Percentiles rank a stretch among this genome's conserved stretches.
These are phyloP conservation scores for Oscheius myriophilus DNA, from an alignment of 2,888 invertebrate genomes.

Conservation along the genomic window DNA sequence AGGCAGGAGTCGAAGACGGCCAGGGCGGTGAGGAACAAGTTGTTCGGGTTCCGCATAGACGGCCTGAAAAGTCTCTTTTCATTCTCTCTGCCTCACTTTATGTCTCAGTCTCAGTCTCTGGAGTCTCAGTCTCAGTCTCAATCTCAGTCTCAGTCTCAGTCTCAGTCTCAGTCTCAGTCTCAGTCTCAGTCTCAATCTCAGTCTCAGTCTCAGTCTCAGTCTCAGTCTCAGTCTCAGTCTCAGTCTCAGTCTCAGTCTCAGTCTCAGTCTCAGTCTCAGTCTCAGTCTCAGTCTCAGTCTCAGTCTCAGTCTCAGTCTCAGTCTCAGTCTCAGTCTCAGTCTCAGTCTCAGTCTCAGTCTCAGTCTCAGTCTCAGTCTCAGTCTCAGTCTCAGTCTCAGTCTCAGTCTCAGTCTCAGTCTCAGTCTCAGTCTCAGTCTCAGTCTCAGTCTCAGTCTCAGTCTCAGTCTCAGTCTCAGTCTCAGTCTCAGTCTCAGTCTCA, in stretches of 20 bases:
- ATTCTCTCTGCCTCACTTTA: too few species aligned
- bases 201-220: constrained; percentile 57
- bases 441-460: constrained; percentile 72
- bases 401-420: too few species aligned
- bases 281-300: constrained; percentile 58
- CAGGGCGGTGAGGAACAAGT: constrained; percentile 89
- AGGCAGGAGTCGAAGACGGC: constrained; percentile 92
- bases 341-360: constrained; percentile 50
- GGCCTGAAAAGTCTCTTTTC: constrained; percentile 76
- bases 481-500: constrained; percentile 48
- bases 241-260: constrained; percentile 34
- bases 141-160: constrained; percentile 55
- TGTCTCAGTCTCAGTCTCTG: too few species aligned
- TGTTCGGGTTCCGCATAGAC: constrained; percentile 94
- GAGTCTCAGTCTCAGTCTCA: constrained; percentile 49
- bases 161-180: constrained; percentile 71
- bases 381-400: constrained; percentile 71
- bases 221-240: constrained; percentile 71
- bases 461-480: too few species aligned
- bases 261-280: constrained; percentile 28
- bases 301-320: constrained; percentile 72
- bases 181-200: too few species aligned
- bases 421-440: constrained; percentile 61
- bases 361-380: constrained; percentile 54
- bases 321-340: too few species aligned